A percentile compares a stretch with the other conserved stretches of the same genome.
Evolutionary conservation across 2,888 invertebrate species (phyloP).

Genomic region (Cacoxenus indagator): DNA sequence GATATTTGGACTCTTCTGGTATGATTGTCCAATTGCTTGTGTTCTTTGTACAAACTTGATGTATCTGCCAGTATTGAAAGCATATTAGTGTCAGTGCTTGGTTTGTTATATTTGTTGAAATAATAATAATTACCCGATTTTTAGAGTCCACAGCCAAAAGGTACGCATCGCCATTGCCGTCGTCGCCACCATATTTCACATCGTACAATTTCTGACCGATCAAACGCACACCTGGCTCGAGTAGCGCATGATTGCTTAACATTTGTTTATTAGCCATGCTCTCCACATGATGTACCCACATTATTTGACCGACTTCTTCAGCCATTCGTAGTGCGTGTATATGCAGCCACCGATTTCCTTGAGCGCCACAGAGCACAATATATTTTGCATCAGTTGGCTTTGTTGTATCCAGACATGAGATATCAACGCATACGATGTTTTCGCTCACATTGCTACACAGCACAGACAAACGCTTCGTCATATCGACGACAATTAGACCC

Average conservation of each 20-base stretch:
- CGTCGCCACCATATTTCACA: conserved; percentile 37
- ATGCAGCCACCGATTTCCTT: conserved; percentile 55
- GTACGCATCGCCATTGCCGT: conserved; percentile 33
- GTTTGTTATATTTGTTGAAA: background rate
- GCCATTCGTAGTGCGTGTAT: conserved; percentile 59
- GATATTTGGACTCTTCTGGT: conserved; percentile 39
- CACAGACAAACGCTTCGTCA: conserved; percentile 45
- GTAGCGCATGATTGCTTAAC: conserved; percentile 23
- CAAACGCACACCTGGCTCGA: conserved; percentile 64
- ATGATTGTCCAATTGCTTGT: conserved; percentile 56
- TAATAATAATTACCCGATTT: conserved; percentile 50
- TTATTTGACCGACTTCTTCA: conserved; percentile 36
- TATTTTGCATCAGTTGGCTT: conserved; percentile 51
- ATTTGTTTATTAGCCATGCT: conserved; percentile 33
- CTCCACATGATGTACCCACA: conserved; percentile 58
- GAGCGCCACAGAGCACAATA: conserved; percentile 64
- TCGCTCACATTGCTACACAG: conserved; percentile 67
- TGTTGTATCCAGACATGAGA: conserved; percentile 52
- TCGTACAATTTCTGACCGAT: conserved; percentile 56
- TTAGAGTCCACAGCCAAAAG: conserved; percentile 65
- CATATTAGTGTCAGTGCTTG: background rate
- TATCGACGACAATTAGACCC: conserved; percentile 65
- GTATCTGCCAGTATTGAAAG: conserved; percentile 49
- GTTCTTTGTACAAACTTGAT: conserved; percentile 54
- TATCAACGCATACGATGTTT: conserved; percentile 65